Percentiles rank a stretch among this genome's conserved stretches.
phyloP scores from a whole-genome alignment of 2,888 invertebrate species.

The Phalera bucephala region DNA sequence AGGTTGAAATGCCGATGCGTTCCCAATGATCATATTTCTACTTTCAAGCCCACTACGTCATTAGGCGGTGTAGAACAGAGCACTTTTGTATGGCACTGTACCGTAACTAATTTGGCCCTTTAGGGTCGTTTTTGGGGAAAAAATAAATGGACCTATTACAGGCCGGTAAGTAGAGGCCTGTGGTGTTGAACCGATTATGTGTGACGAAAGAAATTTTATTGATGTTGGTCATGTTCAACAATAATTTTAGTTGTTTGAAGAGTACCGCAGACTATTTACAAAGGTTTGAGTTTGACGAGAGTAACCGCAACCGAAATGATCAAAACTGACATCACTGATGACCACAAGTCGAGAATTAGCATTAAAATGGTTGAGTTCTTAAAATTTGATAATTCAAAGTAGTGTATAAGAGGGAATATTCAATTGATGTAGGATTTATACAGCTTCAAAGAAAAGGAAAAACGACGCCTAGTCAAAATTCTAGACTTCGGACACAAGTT shows the following conservation, averaged over 20 bases:
- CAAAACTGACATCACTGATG: too few relatives aligned
- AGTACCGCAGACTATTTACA: conserved; percentile 14
- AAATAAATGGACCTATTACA: conserved; percentile 55
- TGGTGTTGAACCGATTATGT: conserved; percentile 45
- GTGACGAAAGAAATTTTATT: conserved; percentile 49
- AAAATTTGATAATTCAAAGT: too few relatives aligned
- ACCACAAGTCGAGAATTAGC: too few relatives aligned
- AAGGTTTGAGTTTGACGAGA: conserved; percentile 16
- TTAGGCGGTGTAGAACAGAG: conserved; percentile 27
- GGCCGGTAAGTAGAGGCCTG: conserved; percentile 48
- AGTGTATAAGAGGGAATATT: too few relatives aligned
- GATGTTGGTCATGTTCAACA: conserved; percentile 43
- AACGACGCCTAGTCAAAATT: too few relatives aligned
- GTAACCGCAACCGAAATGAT: conserved; percentile 14
- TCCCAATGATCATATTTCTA: conserved; percentile 33
- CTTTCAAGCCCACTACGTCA: conserved; percentile 40
- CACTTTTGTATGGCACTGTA: conserved; percentile 55
- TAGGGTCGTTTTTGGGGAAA: conserved; percentile 58
- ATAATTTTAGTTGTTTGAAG: conserved; percentile 20
- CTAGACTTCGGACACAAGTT: too few relatives aligned
- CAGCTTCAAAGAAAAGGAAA: too few relatives aligned
- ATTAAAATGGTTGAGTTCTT: too few relatives aligned
- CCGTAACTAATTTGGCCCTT: conserved; percentile 74
- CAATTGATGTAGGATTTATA: too few relatives aligned
- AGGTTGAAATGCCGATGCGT: conserved; percentile 24